Conservation (phyloP, 2,113 vertebrate genomes). For the Phrynosoma platyrhinos region DNA sequence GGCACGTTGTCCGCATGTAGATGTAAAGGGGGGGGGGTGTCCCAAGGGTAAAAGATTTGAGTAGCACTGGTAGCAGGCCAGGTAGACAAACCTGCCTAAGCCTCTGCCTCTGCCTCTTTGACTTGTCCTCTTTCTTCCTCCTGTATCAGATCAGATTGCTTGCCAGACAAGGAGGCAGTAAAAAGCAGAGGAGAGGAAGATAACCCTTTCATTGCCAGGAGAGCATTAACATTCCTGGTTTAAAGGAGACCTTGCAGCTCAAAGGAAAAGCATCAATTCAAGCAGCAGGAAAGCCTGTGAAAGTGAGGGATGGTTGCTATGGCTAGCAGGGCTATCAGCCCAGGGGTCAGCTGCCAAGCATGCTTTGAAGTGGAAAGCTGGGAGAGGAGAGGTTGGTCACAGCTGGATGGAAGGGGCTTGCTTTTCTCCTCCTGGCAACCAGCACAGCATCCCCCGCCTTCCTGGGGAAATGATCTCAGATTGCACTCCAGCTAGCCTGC, state of each 20-base stretch:
- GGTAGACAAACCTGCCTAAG: background rate
- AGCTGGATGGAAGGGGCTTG: slow-evolving; percentile 17
- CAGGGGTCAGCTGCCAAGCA: background rate
- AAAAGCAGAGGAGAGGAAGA: background rate
- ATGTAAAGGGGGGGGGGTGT: too few species aligned
- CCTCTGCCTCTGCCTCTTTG: background rate
- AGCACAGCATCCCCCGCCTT: slow-evolving; percentile 26
- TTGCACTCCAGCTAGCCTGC: background rate
- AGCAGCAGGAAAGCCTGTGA: slow-evolving; percentile 41
- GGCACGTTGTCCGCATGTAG: too few species aligned
- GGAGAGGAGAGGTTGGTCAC: slow-evolving; percentile 13
- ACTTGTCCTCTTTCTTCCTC: background rate
- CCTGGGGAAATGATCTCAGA: background rate
- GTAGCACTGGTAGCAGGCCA: too few species aligned
- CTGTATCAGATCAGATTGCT: background rate
- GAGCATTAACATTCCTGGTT: slow-evolving; percentile 20
- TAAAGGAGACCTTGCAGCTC: background rate
- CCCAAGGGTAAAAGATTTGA: too few species aligned
- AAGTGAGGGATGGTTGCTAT: background rate
- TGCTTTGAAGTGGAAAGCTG: slow-evolving; percentile 40
- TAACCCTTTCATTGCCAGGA: background rate
- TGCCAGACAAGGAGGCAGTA: background rate
- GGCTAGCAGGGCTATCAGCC: fast-evolving
- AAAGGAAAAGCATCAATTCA: background rate
- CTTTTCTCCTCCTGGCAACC: background rate